Evolutionary conservation across 1,140 invertebrate species (phyloP).

Genomic region (Pollicipes pollicipes): DNA sequence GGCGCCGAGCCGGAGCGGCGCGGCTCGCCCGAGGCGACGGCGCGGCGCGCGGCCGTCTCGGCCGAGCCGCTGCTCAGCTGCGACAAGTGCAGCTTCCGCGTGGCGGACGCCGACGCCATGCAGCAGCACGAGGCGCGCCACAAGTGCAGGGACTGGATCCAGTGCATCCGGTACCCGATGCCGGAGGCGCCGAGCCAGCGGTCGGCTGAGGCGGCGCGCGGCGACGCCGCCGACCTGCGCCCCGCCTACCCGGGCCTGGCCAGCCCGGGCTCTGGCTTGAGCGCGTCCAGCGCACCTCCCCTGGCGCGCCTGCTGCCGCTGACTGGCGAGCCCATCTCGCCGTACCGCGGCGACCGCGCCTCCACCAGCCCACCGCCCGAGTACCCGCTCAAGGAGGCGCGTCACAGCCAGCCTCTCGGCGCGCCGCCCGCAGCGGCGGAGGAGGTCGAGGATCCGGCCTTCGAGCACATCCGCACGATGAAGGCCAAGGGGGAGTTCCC

Average conservation of each 20-base stretch:
- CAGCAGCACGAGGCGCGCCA: not conserved
- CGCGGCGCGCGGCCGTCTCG: not conserved
- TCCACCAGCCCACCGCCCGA: slow-evolving; percentile 22
- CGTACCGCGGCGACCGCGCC: slow-evolving; percentile 21
- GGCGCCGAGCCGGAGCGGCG: too few species aligned
- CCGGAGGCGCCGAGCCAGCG: too few species aligned
- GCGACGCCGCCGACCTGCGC: not conserved
- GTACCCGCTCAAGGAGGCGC: slow-evolving; percentile 14
- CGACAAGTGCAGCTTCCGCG: slow-evolving; percentile 7
- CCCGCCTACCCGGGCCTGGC: not conserved
- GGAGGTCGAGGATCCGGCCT: slow-evolving; percentile 38
- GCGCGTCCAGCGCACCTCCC: slow-evolving; percentile 6
- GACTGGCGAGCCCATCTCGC: too few species aligned
- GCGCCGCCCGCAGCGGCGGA: slow-evolving; percentile 14
- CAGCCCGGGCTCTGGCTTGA: slow-evolving; percentile 1
- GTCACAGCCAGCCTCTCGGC: not conserved
- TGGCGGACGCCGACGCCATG: slow-evolving; percentile 9
- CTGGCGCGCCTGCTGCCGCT: slow-evolving; percentile 11
- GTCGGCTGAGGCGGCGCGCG: not conserved
- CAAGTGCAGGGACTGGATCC: slow-evolving; percentile 3
- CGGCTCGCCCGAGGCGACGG: too few species aligned
- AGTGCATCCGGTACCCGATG: not conserved
- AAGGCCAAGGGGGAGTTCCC: slow-evolving; percentile 71
- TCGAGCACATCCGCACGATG: slow-evolving; percentile 46
- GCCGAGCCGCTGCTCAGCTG: not conserved